Evolutionary conservation across 2,888 invertebrate genomes (phyloP).

Genomic region (Catonia carolina): DNA sequence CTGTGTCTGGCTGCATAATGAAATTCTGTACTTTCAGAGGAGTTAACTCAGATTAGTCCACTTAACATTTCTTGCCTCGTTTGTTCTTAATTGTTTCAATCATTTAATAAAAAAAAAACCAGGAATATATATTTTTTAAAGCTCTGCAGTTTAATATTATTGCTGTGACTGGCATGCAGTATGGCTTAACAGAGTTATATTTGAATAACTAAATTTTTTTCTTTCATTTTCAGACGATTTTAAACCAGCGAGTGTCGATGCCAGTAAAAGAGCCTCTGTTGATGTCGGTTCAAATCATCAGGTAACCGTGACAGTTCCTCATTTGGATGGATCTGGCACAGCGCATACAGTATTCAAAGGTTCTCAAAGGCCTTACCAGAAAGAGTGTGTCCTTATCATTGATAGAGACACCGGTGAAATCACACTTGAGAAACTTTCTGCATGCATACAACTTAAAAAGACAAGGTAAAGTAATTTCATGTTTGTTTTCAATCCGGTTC

Average conservation of each 20-base stretch:
- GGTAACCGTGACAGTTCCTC: slow-evolving; percentile 89
- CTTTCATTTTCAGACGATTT: slow-evolving; percentile 97
- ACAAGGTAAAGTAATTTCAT: slow-evolving; percentile 57
- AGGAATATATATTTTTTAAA: too few relatives aligned
- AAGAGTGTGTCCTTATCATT: slow-evolving; percentile 92
- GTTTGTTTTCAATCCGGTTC: too few relatives aligned
- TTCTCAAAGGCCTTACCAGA: slow-evolving; percentile 82
- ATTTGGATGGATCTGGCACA: slow-evolving; percentile 86
- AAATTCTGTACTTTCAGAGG: too few relatives aligned
- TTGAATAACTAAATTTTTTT: too few relatives aligned
- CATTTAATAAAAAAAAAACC: too few relatives aligned
- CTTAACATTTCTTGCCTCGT: too few relatives aligned
- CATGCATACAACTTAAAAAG: slow-evolving; percentile 89
- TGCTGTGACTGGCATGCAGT: too few relatives aligned
- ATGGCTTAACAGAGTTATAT: too few relatives aligned
- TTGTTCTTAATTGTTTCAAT: too few relatives aligned
- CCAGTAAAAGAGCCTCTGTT: slow-evolving; percentile 81
- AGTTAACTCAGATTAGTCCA: too few relatives aligned
- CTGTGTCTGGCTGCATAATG: too few relatives aligned
- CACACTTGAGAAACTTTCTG: slow-evolving; percentile 83
- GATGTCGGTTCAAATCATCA: slow-evolving; percentile 84
- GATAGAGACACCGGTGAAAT: slow-evolving; percentile 90
- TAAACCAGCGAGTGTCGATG: slow-evolving; percentile 96
- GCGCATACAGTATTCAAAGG: slow-evolving; percentile 93
- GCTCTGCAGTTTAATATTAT: too few relatives aligned